Evolutionary conservation across 2,797 vertebrate species (phyloP).

Genomic region (Lutjanus campechanus): DNA sequence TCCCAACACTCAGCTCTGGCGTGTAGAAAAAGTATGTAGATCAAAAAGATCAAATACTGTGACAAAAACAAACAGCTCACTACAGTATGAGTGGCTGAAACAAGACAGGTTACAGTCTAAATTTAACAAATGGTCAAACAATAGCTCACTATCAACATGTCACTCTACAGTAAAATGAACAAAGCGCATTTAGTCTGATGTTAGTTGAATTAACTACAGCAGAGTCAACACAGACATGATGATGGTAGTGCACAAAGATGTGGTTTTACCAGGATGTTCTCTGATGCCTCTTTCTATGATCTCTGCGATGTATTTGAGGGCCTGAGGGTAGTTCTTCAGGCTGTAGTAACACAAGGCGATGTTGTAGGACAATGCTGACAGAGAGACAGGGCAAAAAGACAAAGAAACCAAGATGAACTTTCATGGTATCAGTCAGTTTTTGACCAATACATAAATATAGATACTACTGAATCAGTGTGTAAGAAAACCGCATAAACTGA

Average conservation of each 20-base stretch:
- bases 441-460: background rate
- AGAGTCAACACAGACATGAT: background rate
- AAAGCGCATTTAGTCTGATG: background rate
- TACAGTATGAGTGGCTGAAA: background rate
- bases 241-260: accelerated
- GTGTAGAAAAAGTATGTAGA: accelerated
- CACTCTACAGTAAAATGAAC: background rate
- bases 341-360: slow-evolving; percentile 93
- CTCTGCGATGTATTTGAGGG: slow-evolving; percentile 90
- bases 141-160: background rate
- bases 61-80: background rate
- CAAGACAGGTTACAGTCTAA: background rate
- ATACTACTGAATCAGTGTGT: background rate
- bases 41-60: background rate
- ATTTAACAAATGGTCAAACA: background rate
- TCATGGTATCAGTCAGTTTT: background rate
- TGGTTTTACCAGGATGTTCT: slow-evolving; percentile 90
- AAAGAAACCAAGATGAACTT: background rate
- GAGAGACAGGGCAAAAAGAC: background rate
- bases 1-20: slow-evolving; percentile 93
- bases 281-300: slow-evolving; percentile 93
- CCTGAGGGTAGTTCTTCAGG: slow-evolving; percentile 88
- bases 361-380: slow-evolving; percentile 92
- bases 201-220: background rate
- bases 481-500: background rate